Evolutionary conservation across 2,797 vertebrate genomes (phyloP).

Genomic region (Mus minutoides): DNA sequence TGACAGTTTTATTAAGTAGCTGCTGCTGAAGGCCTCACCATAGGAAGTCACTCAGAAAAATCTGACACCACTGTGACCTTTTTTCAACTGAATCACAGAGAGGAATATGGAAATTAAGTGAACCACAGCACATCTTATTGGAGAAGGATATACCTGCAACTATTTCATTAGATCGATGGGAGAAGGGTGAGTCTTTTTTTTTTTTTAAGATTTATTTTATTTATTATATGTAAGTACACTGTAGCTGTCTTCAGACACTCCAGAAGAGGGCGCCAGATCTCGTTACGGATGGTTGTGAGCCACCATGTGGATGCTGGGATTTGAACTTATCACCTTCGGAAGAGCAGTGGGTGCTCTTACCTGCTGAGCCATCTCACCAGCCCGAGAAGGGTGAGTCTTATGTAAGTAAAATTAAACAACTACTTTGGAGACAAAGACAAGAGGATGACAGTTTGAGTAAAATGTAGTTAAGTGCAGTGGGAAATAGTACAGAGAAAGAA

Average conservation of each 20-base stretch:
- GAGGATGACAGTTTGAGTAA: not conserved
- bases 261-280: too few species aligned
- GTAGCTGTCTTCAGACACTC: too few species aligned
- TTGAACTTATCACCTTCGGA: too few species aligned
- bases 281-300: too few species aligned
- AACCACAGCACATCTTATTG: not conserved
- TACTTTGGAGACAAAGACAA: constrained; percentile 1
- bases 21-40: not conserved
- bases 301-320: too few species aligned
- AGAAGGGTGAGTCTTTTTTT: not conserved
- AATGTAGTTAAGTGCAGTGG: not conserved
- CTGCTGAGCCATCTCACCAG: too few species aligned
- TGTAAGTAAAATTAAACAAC: constrained; percentile 20
- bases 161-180: not conserved
- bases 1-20: constrained; percentile 1
- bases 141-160: not conserved
- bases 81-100: not conserved
- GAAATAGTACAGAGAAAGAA: constrained; percentile 6
- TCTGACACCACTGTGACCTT: not conserved
- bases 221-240: too few species aligned
- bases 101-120: not conserved
- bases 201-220: too few species aligned
- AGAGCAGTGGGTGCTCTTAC: too few species aligned
- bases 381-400: not conserved
- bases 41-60: constrained; percentile 41